Conservation (phyloP, 2,888 invertebrate species). For the Cancer borealis region DNA sequence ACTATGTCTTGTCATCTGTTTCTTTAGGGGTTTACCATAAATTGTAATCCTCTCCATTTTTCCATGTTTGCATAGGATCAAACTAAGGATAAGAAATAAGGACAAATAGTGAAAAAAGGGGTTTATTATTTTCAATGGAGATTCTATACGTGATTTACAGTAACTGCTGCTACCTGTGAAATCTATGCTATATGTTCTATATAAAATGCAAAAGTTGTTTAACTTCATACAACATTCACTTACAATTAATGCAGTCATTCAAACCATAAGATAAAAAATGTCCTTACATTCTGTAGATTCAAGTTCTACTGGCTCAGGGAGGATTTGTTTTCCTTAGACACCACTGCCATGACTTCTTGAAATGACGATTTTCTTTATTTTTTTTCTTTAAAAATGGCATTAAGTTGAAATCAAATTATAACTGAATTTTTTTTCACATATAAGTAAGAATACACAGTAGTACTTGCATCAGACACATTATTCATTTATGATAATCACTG, state of each 20-base stretch:
- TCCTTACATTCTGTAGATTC: constrained; percentile 34
- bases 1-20: constrained; percentile 30
- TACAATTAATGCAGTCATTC: constrained; percentile 64
- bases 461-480: constrained; percentile 62
- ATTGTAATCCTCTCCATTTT: not conserved
- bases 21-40: not conserved
- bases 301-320: constrained; percentile 41
- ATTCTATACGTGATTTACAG: constrained; percentile 75
- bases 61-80: not conserved
- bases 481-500: constrained; percentile 56
- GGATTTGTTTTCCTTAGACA: constrained; percentile 1
- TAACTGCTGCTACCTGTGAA: constrained; percentile 74
- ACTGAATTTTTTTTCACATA: not conserved
- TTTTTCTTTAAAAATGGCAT: constrained; percentile 28
- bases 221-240: constrained; percentile 73
- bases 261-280: constrained; percentile 28
- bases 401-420: constrained; percentile 39
- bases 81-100: constrained; percentile 41
- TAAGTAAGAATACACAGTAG: constrained; percentile 57
- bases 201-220: constrained; percentile 75
- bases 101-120: constrained; percentile 70
- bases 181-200: constrained; percentile 73
- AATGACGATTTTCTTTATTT: not conserved
- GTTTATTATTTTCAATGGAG: constrained; percentile 72
- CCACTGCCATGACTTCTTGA: constrained; percentile 53